These are phyloP conservation scores for Cyprinodon diabolis DNA, from an alignment of 2,797 vertebrate genomes.

Conservation along the genomic window DNA sequence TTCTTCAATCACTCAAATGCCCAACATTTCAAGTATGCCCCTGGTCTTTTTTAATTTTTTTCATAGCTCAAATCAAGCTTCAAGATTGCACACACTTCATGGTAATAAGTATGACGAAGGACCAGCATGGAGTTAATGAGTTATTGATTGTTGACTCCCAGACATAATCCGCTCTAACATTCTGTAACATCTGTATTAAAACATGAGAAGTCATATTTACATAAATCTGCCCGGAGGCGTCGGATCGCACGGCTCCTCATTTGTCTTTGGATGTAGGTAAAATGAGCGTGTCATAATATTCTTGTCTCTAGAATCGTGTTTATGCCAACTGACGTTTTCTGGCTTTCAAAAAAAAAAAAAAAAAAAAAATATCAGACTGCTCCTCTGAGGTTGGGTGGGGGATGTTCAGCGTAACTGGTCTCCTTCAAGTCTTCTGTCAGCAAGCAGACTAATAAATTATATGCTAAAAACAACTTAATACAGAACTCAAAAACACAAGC, in stretches of 20 bases:
- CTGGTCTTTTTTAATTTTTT: slow-evolving; percentile 20
- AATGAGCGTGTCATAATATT: slow-evolving; percentile 41
- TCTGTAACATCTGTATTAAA: slow-evolving; percentile 64
- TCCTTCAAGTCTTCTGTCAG: slow-evolving; percentile 64
- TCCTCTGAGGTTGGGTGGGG: slow-evolving; percentile 28
- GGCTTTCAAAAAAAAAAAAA: slow-evolving; percentile 34
- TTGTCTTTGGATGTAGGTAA: slow-evolving; percentile 54
- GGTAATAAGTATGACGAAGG: slow-evolving; percentile 52
- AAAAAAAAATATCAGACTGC: slow-evolving; percentile 17
- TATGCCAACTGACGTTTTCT: slow-evolving; percentile 51
- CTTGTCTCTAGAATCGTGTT: slow-evolving; percentile 33
- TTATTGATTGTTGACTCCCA: slow-evolving; percentile 70
- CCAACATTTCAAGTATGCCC: slow-evolving; percentile 63
- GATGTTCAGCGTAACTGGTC: slow-evolving; percentile 59
- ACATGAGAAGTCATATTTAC: slow-evolving; percentile 57
- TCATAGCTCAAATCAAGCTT: slow-evolving; percentile 41
- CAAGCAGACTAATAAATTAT: slow-evolving; percentile 79
- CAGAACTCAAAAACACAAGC: slow-evolving; percentile 63
- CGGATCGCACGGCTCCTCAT: slow-evolving; percentile 34
- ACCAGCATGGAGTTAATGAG: slow-evolving; percentile 59
- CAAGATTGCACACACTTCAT: slow-evolving; percentile 51
- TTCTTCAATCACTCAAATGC: slow-evolving; percentile 59
- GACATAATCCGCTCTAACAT: slow-evolving; percentile 57
- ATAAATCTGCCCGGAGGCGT: slow-evolving; percentile 45
- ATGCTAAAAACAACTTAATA: slow-evolving; percentile 74